Conservation (phyloP, 2,113 vertebrate genomes). For the Gobius niger region DNA sequence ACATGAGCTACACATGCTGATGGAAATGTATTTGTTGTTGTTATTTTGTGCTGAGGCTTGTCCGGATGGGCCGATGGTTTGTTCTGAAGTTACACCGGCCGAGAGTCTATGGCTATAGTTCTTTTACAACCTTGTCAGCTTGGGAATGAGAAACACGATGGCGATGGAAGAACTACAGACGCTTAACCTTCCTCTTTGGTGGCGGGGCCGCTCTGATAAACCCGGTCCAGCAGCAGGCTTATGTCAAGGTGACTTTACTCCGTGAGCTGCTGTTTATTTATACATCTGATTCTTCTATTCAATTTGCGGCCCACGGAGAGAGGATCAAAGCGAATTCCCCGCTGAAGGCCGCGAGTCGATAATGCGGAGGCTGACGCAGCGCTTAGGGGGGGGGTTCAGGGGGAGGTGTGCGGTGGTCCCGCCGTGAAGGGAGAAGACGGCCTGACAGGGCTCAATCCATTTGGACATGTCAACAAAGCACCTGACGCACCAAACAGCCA, state of each 20-base stretch:
- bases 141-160: too few species aligned
- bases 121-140: constrained; percentile 3
- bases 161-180: too few species aligned
- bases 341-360: constrained; percentile 64
- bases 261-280: constrained; percentile 71
- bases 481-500: too few species aligned
- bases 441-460: constrained; percentile 53
- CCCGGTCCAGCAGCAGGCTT: constrained; percentile 35
- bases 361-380: constrained; percentile 60
- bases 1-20: too few species aligned
- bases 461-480: constrained; percentile 35
- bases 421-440: constrained; percentile 13
- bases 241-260: constrained; percentile 70
- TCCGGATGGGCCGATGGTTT: too few species aligned
- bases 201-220: constrained; percentile 25
- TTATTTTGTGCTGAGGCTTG: too few species aligned
- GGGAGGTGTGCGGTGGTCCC: neutral
- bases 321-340: constrained; percentile 60
- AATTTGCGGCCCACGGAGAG: constrained; percentile 54
- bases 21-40: too few species aligned
- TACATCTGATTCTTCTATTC: constrained; percentile 73
- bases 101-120: too few species aligned
- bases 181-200: neutral
- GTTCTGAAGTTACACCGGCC: too few species aligned
- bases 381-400: neutral